Percentiles rank a stretch among this genome's conserved stretches.
Evolutionary conservation across 1,140 invertebrate genomes (phyloP).

Genomic region (Papilio xuthus): DNA sequence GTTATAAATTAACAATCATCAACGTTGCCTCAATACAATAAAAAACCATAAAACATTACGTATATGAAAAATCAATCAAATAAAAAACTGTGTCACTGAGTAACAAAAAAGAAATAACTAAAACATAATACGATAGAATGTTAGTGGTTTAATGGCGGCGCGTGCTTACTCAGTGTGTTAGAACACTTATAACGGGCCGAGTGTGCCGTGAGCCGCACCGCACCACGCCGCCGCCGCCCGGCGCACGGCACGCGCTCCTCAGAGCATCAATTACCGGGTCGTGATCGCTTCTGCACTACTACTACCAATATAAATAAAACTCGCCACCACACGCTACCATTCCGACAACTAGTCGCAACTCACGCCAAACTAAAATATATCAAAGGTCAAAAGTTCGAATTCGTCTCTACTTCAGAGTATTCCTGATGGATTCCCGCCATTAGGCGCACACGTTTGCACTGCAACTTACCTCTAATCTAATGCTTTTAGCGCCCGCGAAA

Average conservation of each 20-base stretch:
- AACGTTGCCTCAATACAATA: background rate
- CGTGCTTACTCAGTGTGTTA: slow-evolving; percentile 53
- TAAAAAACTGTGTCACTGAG: slow-evolving; percentile 13
- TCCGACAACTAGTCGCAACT: slow-evolving; percentile 53
- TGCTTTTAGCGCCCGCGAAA: slow-evolving; percentile 39
- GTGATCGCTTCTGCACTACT: slow-evolving; percentile 76
- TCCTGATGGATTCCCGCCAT: slow-evolving; percentile 44
- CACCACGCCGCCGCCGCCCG: slow-evolving; percentile 25
- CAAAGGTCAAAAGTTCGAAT: slow-evolving; percentile 71
- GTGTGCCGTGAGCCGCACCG: slow-evolving; percentile 5
- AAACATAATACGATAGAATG: slow-evolving; percentile 38
- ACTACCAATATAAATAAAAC: slow-evolving; percentile 75
- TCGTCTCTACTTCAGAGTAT: slow-evolving; percentile 61
- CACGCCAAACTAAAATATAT: slow-evolving; percentile 71
- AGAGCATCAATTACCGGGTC: slow-evolving; percentile 76
- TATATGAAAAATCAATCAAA: slow-evolving; percentile 27
- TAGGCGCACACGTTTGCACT: slow-evolving; percentile 41
- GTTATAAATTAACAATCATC: background rate
- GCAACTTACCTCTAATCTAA: slow-evolving; percentile 36
- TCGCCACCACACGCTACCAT: slow-evolving; percentile 58
- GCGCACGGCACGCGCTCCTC: slow-evolving; percentile 59
- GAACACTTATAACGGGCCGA: slow-evolving; percentile 65
- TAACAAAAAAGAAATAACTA: slow-evolving; percentile 36
- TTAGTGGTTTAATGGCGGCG: slow-evolving; percentile 47
- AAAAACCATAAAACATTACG: slow-evolving; percentile 8